Conservation (phyloP, 2,113 vertebrate genomes). For the Gnathochromis pfefferi region DNA sequence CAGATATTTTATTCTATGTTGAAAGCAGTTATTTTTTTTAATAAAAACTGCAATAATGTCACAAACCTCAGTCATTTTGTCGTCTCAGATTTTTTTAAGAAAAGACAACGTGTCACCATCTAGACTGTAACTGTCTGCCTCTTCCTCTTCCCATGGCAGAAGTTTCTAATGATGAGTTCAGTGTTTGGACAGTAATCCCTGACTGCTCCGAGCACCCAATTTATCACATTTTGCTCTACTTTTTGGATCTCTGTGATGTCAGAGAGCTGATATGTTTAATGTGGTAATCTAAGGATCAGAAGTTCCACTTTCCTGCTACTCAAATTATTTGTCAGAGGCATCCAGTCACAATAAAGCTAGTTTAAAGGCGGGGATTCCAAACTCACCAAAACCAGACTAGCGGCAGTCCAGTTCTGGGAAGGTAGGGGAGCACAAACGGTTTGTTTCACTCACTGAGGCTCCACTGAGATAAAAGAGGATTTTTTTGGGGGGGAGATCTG, state of each 20-base stretch:
- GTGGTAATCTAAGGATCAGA: background rate
- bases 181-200: background rate
- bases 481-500: background rate
- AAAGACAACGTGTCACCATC: background rate
- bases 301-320: background rate
- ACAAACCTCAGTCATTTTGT: background rate
- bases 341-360: background rate
- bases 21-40: background rate
- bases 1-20: background rate
- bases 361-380: background rate
- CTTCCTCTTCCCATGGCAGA: background rate
- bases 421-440: background rate
- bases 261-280: background rate
- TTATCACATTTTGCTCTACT: background rate
- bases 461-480: background rate
- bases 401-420: background rate
- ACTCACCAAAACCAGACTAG: background rate
- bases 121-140: background rate
- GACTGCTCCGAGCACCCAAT: background rate
- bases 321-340: background rate
- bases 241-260: background rate
- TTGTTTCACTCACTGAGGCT: background rate
- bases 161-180: background rate
- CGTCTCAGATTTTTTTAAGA: background rate
- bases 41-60: background rate